Evolutionary conservation across 2,888 invertebrate species (phyloP).

Genomic region (Acleris cristana): DNA sequence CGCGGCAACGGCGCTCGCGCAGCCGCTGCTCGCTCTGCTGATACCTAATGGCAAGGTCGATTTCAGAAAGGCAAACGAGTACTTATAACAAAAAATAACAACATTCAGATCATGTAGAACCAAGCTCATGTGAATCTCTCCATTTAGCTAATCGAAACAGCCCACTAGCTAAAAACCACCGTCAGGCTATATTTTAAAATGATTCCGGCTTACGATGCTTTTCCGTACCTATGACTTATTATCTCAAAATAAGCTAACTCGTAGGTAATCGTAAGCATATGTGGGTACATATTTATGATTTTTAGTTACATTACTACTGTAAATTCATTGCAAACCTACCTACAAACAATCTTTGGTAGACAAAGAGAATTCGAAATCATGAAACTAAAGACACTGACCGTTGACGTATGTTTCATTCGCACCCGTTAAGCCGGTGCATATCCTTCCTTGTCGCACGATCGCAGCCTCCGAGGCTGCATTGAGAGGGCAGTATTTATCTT

Average conservation of each 20-base stretch:
- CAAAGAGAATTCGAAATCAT: slow-evolving; percentile 47
- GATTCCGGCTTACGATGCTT: too few relatives aligned
- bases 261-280: neutral
- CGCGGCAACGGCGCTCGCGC: slow-evolving; percentile 60
- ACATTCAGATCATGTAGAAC: neutral
- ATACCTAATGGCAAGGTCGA: slow-evolving; percentile 48
- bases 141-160: too few relatives aligned
- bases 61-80: slow-evolving; percentile 34
- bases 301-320: neutral
- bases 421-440: slow-evolving; percentile 44
- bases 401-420: slow-evolving; percentile 56
- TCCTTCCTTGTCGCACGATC: slow-evolving; percentile 57
- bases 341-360: slow-evolving; percentile 32
- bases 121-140: neutral
- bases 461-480: slow-evolving; percentile 55
- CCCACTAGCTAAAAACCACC: too few relatives aligned
- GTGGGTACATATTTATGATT: neutral
- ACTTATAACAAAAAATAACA: neutral
- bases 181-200: too few relatives aligned
- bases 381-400: slow-evolving; percentile 50
- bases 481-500: slow-evolving; percentile 34
- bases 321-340: slow-evolving; percentile 13
- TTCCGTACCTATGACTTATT: too few relatives aligned
- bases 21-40: slow-evolving; percentile 30
- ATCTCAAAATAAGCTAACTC: neutral